Conservation (phyloP, 2,888 invertebrate genomes). For the Stratiomys singularior region DNA sequence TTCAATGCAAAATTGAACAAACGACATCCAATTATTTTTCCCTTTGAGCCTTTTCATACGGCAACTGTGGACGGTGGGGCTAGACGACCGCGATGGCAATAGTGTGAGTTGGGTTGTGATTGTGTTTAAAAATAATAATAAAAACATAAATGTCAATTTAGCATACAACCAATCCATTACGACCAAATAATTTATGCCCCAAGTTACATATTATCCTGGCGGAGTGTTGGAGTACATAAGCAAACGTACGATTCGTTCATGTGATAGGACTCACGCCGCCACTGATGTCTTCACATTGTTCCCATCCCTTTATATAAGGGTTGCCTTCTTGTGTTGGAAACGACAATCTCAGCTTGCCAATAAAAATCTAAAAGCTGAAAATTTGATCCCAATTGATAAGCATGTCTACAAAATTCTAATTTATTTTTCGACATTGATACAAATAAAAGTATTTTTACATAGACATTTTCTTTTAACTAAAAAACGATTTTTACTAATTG, state of each 20-base stretch:
- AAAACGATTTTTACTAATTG: no score
- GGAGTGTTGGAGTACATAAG: not conserved
- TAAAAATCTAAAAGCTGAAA: no score
- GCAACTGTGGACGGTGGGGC: not conserved
- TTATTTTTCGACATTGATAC: no score
- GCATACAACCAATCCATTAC: slow-evolving; percentile 57
- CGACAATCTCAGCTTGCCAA: no score
- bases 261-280: slow-evolving; percentile 21
- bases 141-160: slow-evolving; percentile 58
- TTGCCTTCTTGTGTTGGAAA: no score
- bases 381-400: no score
- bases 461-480: no score
- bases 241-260: not conserved
- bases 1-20: slow-evolving; percentile 49
- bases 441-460: no score
- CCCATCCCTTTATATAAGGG: no score
- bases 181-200: slow-evolving; percentile 55
- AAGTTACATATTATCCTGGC: slow-evolving; percentile 37
- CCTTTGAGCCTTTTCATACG: not conserved
- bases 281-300: slow-evolving; percentile 17
- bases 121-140: slow-evolving; percentile 53
- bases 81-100: not conserved
- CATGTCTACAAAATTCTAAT: no score
- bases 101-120: slow-evolving; percentile 4
- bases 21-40: slow-evolving; percentile 53